Evolutionary conservation across 2,113 vertebrate genomes (phyloP).

Genomic region (Cyanoderma ruficeps): DNA sequence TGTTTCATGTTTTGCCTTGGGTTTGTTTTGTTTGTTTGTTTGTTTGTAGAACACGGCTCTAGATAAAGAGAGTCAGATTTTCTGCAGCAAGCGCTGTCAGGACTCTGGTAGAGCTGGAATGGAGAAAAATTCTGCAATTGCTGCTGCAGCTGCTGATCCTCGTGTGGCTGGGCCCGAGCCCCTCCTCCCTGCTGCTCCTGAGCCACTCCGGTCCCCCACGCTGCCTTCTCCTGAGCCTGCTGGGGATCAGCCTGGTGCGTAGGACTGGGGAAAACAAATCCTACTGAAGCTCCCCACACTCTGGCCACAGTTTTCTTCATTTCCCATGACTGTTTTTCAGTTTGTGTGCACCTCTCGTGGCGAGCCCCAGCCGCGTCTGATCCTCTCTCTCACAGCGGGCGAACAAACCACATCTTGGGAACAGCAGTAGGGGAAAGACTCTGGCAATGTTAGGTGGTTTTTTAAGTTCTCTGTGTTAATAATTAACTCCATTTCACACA

Average conservation of each 20-base stretch:
- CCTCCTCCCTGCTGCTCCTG: constrained; percentile 52
- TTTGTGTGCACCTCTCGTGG: background rate
- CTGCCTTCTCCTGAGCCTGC: background rate
- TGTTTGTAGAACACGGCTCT: constrained; percentile 92
- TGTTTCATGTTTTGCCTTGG: constrained; percentile 7
- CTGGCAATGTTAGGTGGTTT: background rate
- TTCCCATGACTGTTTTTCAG: background rate
- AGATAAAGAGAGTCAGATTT: constrained; percentile 91
- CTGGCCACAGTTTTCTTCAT: background rate
- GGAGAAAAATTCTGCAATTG: constrained; percentile 40
- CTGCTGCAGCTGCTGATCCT: constrained; percentile 51
- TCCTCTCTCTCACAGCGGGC: background rate
- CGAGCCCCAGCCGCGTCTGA: background rate
- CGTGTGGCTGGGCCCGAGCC: constrained; percentile 21
- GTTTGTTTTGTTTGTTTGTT: background rate
- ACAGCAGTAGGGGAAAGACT: background rate
- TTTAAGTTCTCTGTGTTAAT: background rate
- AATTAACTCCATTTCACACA: constrained; percentile 11
- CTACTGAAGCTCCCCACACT: background rate
- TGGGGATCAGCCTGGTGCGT: constrained; percentile 59
- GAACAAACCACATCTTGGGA: background rate
- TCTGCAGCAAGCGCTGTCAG: constrained; percentile 75
- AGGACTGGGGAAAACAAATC: constrained; percentile 42
- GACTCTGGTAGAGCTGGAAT: constrained; percentile 41
- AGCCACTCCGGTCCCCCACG: background rate